phyloP scores from a whole-genome alignment of 2,888 invertebrate genomes.

The Phlogophora meticulosa region DNA sequence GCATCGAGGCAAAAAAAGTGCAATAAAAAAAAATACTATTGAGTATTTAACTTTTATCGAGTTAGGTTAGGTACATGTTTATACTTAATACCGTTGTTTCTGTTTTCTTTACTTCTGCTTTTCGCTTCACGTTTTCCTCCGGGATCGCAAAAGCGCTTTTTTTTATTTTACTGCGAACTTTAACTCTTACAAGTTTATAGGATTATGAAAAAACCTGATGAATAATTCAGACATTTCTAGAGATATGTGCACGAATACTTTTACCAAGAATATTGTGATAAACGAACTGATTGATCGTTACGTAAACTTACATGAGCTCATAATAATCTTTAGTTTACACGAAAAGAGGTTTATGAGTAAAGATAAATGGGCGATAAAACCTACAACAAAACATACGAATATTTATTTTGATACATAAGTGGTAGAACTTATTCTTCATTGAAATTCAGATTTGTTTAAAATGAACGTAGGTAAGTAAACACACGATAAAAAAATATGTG shows the following conservation, averaged over 20 bases:
- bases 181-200: slow-evolving; percentile 9
- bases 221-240: slow-evolving; percentile 31
- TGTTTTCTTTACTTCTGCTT: slow-evolving; percentile 10
- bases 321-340: slow-evolving; percentile 36
- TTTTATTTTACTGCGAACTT: slow-evolving; percentile 28
- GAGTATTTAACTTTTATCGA: background rate
- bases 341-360: slow-evolving; percentile 12
- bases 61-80: background rate
- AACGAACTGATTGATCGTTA: slow-evolving; percentile 42
- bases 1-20: slow-evolving; percentile 18
- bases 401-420: slow-evolving; percentile 27
- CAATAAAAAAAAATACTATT: slow-evolving; percentile 6
- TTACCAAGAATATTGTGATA: slow-evolving; percentile 21
- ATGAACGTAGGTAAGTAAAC: slow-evolving; percentile 6
- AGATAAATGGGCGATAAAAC: slow-evolving; percentile 25
- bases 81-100: background rate
- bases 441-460: slow-evolving; percentile 19
- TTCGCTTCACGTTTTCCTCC: slow-evolving; percentile 23
- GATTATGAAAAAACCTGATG: slow-evolving; percentile 23
- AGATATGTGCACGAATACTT: slow-evolving; percentile 19
- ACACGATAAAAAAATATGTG: background rate
- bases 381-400: slow-evolving; percentile 11
- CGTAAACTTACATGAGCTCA: slow-evolving; percentile 38
- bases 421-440: slow-evolving; percentile 5
- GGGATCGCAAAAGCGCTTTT: slow-evolving; percentile 14